Percentiles rank a stretch among this genome's conserved stretches.
Conservation (phyloP, 2,113 vertebrate species). For the Ifrita kowaldi region DNA sequence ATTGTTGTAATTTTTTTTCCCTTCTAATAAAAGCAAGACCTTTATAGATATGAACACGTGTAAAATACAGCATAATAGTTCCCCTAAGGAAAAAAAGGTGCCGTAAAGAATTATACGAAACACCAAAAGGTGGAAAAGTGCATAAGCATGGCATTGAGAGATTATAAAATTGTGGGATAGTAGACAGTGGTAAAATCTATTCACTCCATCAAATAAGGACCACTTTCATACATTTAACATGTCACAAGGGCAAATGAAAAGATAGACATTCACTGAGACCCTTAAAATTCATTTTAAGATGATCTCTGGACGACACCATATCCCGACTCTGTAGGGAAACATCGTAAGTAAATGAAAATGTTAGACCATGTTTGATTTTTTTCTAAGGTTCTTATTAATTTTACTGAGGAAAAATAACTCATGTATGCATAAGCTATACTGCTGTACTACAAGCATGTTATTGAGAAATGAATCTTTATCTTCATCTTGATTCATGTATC, state of each 20-base stretch:
- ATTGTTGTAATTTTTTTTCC: not conserved
- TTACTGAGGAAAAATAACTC: not conserved
- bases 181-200: not conserved
- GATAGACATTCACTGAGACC: not conserved
- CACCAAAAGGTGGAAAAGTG: constrained; percentile 1
- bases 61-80: constrained; percentile 33
- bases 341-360: not conserved
- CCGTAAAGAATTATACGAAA: constrained; percentile 12
- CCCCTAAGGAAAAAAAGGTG: constrained; percentile 5
- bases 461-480: not conserved
- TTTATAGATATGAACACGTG: constrained; percentile 49
- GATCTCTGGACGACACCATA: not conserved
- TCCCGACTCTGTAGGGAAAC: not conserved
- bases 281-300: not conserved
- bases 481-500: not conserved
- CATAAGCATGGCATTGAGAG: not conserved
- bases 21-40: constrained; percentile 56
- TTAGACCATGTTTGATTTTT: not conserved
- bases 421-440: not conserved
- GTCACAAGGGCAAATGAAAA: not conserved
- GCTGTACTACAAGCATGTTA: not conserved
- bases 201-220: not conserved
- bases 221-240: not conserved
- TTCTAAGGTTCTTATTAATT: not conserved
- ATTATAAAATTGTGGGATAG: constrained; percentile 32